phyloP scores from a whole-genome alignment of 2,113 vertebrate genomes.

The Gadus macrocephalus region DNA sequence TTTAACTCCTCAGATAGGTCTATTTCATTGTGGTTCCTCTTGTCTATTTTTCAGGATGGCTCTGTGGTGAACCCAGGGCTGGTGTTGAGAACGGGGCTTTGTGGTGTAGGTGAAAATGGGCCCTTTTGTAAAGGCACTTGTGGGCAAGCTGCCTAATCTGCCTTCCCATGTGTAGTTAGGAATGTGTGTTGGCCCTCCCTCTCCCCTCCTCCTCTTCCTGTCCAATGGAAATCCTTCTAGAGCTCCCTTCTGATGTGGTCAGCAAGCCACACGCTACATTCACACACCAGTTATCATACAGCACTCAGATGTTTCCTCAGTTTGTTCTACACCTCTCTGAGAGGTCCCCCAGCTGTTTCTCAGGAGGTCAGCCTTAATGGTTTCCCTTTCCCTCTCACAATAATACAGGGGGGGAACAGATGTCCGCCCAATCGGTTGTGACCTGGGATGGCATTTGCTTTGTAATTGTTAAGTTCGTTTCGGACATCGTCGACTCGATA shows the following conservation, averaged over 20 bases:
- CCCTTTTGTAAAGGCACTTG: conserved; percentile 37
- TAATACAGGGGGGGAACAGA: too few relatives aligned
- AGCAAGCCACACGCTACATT: conserved; percentile 13
- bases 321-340: not conserved
- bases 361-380: too few relatives aligned
- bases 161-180: conserved; percentile 42
- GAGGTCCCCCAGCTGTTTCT: too few relatives aligned
- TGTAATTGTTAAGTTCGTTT: too few relatives aligned
- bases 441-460: too few relatives aligned
- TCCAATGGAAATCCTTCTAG: conserved; percentile 29
- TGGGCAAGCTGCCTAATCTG: conserved; percentile 37
- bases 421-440: too few relatives aligned
- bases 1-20: too few relatives aligned
- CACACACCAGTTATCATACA: not conserved
- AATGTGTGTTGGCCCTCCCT: conserved; percentile 24
- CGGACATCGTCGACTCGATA: too few relatives aligned
- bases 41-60: conserved; percentile 22
- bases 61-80: conserved; percentile 24
- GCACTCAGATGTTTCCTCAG: not conserved
- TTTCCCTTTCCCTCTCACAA: too few relatives aligned
- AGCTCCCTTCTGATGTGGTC: conserved; percentile 26
- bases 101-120: conserved; percentile 31
- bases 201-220: conserved; percentile 18
- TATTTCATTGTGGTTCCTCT: not conserved
- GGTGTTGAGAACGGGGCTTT: conserved; percentile 15